A percentile compares a stretch with the other conserved stretches of the same genome.
These are phyloP conservation scores for Drosophila erecta DNA, from an alignment of 1,140 invertebrate species.

Conservation along the genomic window DNA sequence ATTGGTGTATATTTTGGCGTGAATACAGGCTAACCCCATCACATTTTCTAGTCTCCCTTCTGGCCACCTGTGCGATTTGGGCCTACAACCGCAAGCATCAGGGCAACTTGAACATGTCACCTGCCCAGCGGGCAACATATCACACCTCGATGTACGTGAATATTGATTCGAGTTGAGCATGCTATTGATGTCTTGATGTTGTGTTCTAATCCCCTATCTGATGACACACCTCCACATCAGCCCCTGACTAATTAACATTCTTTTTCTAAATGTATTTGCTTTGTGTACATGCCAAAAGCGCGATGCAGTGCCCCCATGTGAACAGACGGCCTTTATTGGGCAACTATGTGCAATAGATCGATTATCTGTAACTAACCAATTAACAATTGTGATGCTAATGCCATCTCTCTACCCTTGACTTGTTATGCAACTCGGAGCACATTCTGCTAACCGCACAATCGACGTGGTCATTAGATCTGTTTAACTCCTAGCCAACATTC, in stretches of 20 bases:
- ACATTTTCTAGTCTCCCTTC: slow-evolving; percentile 87
- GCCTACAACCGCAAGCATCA: slow-evolving; percentile 89
- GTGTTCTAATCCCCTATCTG: slow-evolving; percentile 16
- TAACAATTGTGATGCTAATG: slow-evolving; percentile 68
- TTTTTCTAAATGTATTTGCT: slow-evolving; percentile 47
- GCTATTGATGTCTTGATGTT: slow-evolving; percentile 62
- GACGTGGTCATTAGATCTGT: slow-evolving; percentile 12
- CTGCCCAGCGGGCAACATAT: slow-evolving; percentile 82
- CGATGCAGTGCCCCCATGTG: slow-evolving; percentile 48
- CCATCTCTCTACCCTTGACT: slow-evolving; percentile 39
- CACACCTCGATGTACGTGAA: slow-evolving; percentile 83
- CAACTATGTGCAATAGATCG: slow-evolving; percentile 41
- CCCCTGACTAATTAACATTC: slow-evolving; percentile 45
- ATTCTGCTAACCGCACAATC: slow-evolving; percentile 51
- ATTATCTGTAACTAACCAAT: slow-evolving; percentile 33
- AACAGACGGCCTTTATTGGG: slow-evolving; percentile 75
- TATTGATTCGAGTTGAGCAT: slow-evolving; percentile 81
- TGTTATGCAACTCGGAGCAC: slow-evolving; percentile 50
- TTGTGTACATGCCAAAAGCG: slow-evolving; percentile 46
- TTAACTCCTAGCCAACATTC: slow-evolving; percentile 35
- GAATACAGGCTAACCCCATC: neutral
- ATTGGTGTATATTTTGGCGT: too few species aligned
- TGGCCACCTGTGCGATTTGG: slow-evolving; percentile 90
- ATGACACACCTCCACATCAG: neutral
- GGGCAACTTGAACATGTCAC: slow-evolving; percentile 93